Conservation (phyloP, 2,888 invertebrate genomes). For the Erannis defoliaria region DNA sequence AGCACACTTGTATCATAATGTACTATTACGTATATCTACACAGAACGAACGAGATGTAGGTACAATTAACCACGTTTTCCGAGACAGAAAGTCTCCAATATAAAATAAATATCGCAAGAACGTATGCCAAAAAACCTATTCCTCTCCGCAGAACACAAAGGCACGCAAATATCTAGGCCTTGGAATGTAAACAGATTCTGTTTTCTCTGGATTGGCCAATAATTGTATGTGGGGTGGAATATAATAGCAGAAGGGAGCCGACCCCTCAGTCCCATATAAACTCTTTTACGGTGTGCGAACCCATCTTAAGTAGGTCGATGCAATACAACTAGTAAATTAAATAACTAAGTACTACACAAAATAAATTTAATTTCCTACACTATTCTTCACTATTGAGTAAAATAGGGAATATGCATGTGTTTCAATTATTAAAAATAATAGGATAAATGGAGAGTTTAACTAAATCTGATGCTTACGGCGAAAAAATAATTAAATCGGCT, state of each 20-base stretch:
- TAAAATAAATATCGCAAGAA: constrained; percentile 14
- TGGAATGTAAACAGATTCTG: constrained; percentile 40
- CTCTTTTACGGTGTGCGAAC: constrained; percentile 11
- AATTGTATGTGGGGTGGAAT: constrained; percentile 25
- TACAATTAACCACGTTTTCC: neutral
- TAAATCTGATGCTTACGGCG: too few relatives aligned
- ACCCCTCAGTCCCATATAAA: constrained; percentile 12
- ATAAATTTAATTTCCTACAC: too few relatives aligned
- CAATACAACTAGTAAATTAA: too few relatives aligned
- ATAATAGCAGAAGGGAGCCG: constrained; percentile 14
- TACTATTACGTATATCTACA: too few relatives aligned
- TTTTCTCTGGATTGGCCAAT: constrained; percentile 32
- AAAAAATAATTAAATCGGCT: too few relatives aligned
- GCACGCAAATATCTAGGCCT: constrained; percentile 41
- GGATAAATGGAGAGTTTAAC: too few relatives aligned
- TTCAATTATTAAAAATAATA: too few relatives aligned
- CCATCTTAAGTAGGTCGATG: constrained; percentile 1
- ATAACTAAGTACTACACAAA: too few relatives aligned
- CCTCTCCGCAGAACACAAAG: constrained; percentile 30
- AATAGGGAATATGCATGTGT: too few relatives aligned
- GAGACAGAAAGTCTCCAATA: constrained; percentile 3
- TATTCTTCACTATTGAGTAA: too few relatives aligned
- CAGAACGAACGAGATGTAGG: neutral
- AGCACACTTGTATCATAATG: too few relatives aligned
- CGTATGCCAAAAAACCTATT: constrained; percentile 33